Evolutionary conservation across 2,888 invertebrate genomes (phyloP).

Genomic region (Choreutis nemorana): DNA sequence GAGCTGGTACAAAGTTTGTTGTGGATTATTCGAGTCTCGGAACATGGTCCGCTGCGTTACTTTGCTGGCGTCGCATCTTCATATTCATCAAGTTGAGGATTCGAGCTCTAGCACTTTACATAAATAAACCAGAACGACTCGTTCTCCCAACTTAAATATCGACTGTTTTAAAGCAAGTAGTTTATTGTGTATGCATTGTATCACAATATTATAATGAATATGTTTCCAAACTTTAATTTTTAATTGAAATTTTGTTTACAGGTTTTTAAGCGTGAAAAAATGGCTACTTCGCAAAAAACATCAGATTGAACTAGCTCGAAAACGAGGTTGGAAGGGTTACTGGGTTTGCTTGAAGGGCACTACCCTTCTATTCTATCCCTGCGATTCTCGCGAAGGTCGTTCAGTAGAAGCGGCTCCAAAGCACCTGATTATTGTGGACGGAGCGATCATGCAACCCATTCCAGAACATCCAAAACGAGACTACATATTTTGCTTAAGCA

Average conservation of each 20-base stretch:
- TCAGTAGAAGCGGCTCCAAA: conserved; percentile 93
- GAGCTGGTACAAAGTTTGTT: no score
- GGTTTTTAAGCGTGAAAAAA: conserved; percentile 97
- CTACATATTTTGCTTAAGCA: conserved; percentile 97
- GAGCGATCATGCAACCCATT: conserved; percentile 97
- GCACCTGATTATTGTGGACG: conserved; percentile 95
- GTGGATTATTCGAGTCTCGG: no score
- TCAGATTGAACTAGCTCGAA: conserved; percentile 94
- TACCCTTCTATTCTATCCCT: conserved; percentile 94
- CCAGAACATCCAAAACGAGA: conserved; percentile 99
- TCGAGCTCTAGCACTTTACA: no score
- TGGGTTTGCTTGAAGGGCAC: conserved; percentile 99
- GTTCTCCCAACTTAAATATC: no score
- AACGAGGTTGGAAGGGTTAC: conserved; percentile 98
- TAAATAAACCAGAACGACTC: no score
- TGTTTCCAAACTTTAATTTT: no score
- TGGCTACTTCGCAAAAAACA: conserved; percentile 97
- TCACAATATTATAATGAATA: no score
- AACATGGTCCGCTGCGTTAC: no score
- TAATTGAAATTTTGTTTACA: conserved; percentile 64
- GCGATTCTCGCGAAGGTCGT: conserved; percentile 89
- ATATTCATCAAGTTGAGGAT: no score
- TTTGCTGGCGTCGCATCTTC: no score
- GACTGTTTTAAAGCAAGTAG: no score
- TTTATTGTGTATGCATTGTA: no score